Evolutionary conservation across 2,113 vertebrate genomes (phyloP), one percentile per base, ranked within the genome.

Genomic region (Phodopus roborovskii): DNA sequence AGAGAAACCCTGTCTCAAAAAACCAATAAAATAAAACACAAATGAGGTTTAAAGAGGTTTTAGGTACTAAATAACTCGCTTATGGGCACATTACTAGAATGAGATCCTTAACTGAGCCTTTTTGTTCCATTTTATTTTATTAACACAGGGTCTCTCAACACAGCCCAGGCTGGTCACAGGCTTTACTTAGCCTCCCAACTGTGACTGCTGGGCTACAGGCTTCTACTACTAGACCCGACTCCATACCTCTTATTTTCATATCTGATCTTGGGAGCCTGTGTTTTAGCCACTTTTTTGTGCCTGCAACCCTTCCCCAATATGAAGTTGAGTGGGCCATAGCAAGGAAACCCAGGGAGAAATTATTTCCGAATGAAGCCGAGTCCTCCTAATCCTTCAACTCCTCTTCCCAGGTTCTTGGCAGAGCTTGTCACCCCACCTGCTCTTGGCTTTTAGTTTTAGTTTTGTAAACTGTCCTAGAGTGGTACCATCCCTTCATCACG

Each of bases 191-290:
- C 7, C 42, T 48, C 26, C 33, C 5, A 11, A 50, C 20, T 64
- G 73, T 58, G 17, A 50, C 20, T 64, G 88, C 73, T 48, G 12
- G 5, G 15, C 28, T 58, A 42, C 0, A 16, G 15, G 50, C 36
- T 19, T 30, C 68, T 12, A 42, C 68, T 36, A 6, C 36, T 17
- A 73, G 86, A 6, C 15, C 24, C 9, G 19, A 50, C 48, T 19
- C 36, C 36, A 7, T 56, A 39, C 12, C 48, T 39, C 56, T 39
- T n/a, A 22, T 45, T 30, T 73, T 73, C 50, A 1, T 13, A 42
- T 39, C 24, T 58, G 68, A 58, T 39, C 64, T 36, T 50, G 77
- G 89, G 89, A 88, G 56, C n/a, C 79, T 92, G 19, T 90, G 95
- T 66, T 93, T 71, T 68, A 50, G n/a, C 58, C 53, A 91, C 13